A percentile compares a stretch with the other conserved stretches of the same genome.
phyloP scores from a whole-genome alignment of 1,140 invertebrate species.

The Drosophila tristis region DNA sequence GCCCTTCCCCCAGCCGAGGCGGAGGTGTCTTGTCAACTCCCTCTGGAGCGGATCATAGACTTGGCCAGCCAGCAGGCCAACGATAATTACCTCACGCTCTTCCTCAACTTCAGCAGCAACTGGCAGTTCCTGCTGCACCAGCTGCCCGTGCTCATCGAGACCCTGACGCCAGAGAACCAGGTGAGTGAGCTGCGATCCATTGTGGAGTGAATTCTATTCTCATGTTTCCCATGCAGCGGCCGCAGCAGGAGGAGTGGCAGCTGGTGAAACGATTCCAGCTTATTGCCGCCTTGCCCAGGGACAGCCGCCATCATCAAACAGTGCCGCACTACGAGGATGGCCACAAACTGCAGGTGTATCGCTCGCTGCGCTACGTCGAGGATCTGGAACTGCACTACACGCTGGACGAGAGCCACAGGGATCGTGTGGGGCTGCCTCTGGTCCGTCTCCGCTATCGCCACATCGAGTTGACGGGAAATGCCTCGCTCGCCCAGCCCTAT shows the following conservation, averaged over 20 bases:
- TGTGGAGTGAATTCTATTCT: neutral
- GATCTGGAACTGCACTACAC: conserved; percentile 65
- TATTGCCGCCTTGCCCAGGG: conserved; percentile 85
- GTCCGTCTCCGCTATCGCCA: conserved; percentile 66
- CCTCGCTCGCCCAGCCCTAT: conserved; percentile 45
- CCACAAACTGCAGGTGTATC: conserved; percentile 69
- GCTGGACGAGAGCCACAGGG: conserved; percentile 55
- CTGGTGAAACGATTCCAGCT: conserved; percentile 89
- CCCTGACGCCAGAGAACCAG: conserved; percentile 71
- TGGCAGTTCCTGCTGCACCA: conserved; percentile 84
- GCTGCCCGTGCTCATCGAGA: conserved; percentile 86
- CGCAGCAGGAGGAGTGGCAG: conserved; percentile 86
- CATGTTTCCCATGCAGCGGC: conserved; percentile 54
- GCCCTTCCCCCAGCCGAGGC: conserved; percentile 21
- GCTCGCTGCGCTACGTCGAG: conserved; percentile 65
- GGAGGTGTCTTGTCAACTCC: conserved; percentile 85
- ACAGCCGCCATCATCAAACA: conserved; percentile 29
- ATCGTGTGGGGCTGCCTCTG: conserved; percentile 63
- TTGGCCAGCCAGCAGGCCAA: conserved; percentile 72
- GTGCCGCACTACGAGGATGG: conserved; percentile 65
- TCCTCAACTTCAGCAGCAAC: conserved; percentile 84
- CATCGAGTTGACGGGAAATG: conserved; percentile 62
- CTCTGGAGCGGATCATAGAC: conserved; percentile 85
- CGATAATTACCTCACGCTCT: conserved; percentile 85
- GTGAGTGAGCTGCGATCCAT: conserved; percentile 42